Evolutionary conservation across 2,797 vertebrate species (phyloP), one percentile per base, ranked within the genome.

Genomic region (Clarias laeviceps): DNA sequence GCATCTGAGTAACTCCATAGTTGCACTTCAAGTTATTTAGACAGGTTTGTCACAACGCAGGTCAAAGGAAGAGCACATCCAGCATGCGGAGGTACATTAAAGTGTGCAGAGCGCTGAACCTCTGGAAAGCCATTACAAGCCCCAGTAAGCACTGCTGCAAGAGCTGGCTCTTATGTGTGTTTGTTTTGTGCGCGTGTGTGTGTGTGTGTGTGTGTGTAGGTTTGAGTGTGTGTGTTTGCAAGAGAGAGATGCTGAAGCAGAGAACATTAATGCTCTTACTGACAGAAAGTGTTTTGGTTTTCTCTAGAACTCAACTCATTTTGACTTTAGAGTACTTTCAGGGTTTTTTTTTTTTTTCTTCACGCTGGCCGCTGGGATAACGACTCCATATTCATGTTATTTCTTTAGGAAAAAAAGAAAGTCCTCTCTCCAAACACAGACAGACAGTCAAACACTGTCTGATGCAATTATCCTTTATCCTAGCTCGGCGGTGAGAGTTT

Each of bases 271-370:
- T 45, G 62, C 64, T 77, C 32, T 34, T 69, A 34, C 61, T 17
- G 64, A 69, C 32, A 89, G 89, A 91, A 92, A 93, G 90, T 87
- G 90, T 29, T 77, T 20, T 59, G 32, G 11, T 91, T 50, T 80
- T 54, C 57, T 65, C 6, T 2, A 62, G 37, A 57, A 37, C 57
- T 50, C 45, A 54, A 8, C 56, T 64, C 34, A 1, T 69, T 78
- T n/a, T 29, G 54, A 37, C 14, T 69, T 79, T 24, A 17, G 34
- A 59, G 32, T 20, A 22, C n/a, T 77, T 77, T 77, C 27, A 18
- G 24, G 15, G 17, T 18, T 50, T 2, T 2, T 40, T 40, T 50
- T 50, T 11, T 57, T 27, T 68, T 27, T 24, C 4, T 50, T 34
- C 4, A 1, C 24, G 18, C 18, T 72, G 57, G 20, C 8, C 1